Percentiles rank a stretch among this genome's conserved stretches.
These are phyloP conservation scores for Spisula solida DNA, from an alignment of 2,888 invertebrate species.

Conservation along the genomic window DNA sequence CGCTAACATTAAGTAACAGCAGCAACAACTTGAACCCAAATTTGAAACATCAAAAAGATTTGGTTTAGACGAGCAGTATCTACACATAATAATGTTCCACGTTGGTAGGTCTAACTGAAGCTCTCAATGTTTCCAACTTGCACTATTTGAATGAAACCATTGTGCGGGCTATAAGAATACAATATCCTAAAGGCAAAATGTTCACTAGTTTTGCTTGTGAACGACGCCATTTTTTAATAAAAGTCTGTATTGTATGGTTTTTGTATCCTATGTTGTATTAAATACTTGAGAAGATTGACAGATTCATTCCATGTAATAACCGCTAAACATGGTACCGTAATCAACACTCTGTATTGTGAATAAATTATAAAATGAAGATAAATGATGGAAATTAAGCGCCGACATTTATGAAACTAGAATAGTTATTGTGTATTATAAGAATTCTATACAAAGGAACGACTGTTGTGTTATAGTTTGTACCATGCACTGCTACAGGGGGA, in stretches of 20 bases:
- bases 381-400: slow-evolving; percentile 1
- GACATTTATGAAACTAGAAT: slow-evolving; percentile 7
- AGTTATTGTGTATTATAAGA: neutral
- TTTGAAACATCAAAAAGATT: too few species aligned
- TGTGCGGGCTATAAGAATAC: too few species aligned
- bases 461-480: slow-evolving; percentile 24
- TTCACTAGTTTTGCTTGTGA: too few species aligned
- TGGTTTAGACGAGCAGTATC: too few species aligned
- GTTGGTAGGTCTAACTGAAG: too few species aligned
- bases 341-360: neutral
- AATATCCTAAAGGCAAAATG: too few species aligned
- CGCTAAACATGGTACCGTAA: neutral
- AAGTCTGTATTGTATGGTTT: neutral
- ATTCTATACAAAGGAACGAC: neutral
- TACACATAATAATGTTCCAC: too few species aligned
- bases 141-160: too few species aligned
- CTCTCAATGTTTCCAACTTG: too few species aligned
- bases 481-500: neutral
- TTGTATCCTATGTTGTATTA: neutral
- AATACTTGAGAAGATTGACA: neutral
- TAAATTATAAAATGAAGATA: slow-evolving; percentile 9
- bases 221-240: neutral
- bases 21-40: too few species aligned
- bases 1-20: too few species aligned
- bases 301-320: neutral